Evolutionary conservation across 2,888 invertebrate species (phyloP).

Genomic region (Chamaedrilus cognettii): DNA sequence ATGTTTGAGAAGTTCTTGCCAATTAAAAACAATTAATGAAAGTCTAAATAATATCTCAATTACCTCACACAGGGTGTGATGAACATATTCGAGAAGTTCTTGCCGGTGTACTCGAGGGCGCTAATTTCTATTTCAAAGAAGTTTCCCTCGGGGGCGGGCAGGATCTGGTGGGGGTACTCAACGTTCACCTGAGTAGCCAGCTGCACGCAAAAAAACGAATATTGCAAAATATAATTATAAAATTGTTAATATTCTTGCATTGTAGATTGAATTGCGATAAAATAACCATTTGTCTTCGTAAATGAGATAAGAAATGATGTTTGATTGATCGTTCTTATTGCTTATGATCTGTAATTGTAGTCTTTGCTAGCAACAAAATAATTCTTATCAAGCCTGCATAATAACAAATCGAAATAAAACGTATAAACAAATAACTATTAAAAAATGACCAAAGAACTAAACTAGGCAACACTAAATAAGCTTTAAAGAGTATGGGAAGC

Average conservation of each 20-base stretch:
- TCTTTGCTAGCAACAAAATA: no score
- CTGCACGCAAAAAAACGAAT: slow-evolving; percentile 7
- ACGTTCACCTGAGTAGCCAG: slow-evolving; percentile 30
- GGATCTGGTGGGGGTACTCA: slow-evolving; percentile 27
- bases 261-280: no score
- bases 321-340: no score
- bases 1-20: no score
- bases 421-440: not conserved
- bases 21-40: no score
- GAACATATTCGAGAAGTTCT: slow-evolving; percentile 84
- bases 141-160: slow-evolving; percentile 19
- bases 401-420: not conserved
- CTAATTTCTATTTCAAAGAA: slow-evolving; percentile 74
- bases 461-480: not conserved
- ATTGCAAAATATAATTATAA: not conserved
- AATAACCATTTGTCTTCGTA: no score
- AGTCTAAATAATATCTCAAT: no score
- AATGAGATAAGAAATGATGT: no score
- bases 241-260: no score
- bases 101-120: slow-evolving; percentile 64
- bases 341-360: no score
- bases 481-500: no score
- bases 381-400: no score
- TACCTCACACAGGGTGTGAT: slow-evolving; percentile 66
- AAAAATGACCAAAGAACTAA: not conserved